A percentile compares a stretch with the other conserved stretches of the same genome.
These are phyloP conservation scores for Anarhynchus alexandrinus DNA, from an alignment of 2,113 vertebrate genomes.

Conservation along the genomic window DNA sequence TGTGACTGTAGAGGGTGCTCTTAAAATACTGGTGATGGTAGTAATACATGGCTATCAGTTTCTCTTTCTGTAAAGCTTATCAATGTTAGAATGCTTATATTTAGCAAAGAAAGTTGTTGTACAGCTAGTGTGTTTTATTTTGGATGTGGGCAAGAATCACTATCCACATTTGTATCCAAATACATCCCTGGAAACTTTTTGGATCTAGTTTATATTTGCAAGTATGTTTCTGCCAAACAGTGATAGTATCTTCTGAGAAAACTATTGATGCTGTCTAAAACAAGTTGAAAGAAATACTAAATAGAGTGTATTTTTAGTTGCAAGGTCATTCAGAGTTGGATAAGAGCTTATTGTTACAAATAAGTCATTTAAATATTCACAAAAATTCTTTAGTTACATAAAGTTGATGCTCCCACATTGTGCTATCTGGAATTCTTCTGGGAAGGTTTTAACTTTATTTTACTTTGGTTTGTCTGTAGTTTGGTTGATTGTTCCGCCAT, in stretches of 20 bases:
- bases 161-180: constrained; percentile 38
- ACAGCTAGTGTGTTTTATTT: background rate
- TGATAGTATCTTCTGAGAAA: constrained; percentile 69
- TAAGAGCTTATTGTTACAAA: constrained; percentile 9
- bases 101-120: background rate
- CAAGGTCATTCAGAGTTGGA: background rate
- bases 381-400: background rate
- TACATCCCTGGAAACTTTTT: constrained; percentile 40
- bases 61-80: background rate
- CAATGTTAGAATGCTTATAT: background rate
- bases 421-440: background rate
- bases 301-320: background rate
- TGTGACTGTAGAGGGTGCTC: constrained; percentile 58
- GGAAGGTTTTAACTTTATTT: background rate
- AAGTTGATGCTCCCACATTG: background rate
- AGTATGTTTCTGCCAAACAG: constrained; percentile 54
- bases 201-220: constrained; percentile 61
- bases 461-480: background rate
- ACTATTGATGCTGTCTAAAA: constrained; percentile 26
- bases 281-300: constrained; percentile 12
- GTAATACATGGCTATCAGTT: background rate
- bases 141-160: background rate
- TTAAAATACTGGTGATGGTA: constrained; percentile 21
- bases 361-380: background rate
- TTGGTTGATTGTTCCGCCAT: background rate